A percentile compares a stretch with the other conserved stretches of the same genome.
phyloP scores from a whole-genome alignment of 2,797 vertebrate species.

The Buphagus erythrorhynchus region DNA sequence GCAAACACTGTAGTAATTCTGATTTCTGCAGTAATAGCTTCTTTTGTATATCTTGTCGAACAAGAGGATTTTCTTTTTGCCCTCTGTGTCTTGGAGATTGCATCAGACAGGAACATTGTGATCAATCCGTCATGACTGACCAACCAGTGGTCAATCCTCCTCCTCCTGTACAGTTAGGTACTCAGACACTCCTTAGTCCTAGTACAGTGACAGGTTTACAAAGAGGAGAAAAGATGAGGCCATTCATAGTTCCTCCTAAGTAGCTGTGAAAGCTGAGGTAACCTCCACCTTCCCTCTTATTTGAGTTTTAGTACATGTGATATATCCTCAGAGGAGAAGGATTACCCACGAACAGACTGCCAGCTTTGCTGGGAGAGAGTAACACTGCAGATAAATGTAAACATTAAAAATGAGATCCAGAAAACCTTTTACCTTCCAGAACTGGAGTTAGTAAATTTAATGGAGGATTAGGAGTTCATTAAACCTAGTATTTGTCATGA shows the following conservation, averaged over 20 bases:
- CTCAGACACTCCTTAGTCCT: neutral
- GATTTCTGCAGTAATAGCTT: neutral
- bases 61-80: neutral
- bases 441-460: neutral
- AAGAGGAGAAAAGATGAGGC: neutral
- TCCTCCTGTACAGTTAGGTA: neutral
- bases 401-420: neutral
- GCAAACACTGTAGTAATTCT: neutral
- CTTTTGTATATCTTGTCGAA: neutral
- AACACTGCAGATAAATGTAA: neutral
- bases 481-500: neutral
- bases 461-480: neutral
- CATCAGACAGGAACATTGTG: neutral
- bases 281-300: neutral
- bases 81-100: neutral
- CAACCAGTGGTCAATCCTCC: neutral
- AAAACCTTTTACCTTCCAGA: neutral
- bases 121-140: neutral
- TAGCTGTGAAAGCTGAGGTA: neutral
- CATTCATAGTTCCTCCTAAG: neutral
- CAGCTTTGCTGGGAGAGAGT: neutral
- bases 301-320: neutral
- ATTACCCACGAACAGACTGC: accelerated
- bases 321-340: neutral
- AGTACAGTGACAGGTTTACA: neutral